Evolutionary conservation across 2,888 invertebrate genomes (phyloP), one percentile per base, ranked within the genome.

Genomic region (Eupithecia exiguata): DNA sequence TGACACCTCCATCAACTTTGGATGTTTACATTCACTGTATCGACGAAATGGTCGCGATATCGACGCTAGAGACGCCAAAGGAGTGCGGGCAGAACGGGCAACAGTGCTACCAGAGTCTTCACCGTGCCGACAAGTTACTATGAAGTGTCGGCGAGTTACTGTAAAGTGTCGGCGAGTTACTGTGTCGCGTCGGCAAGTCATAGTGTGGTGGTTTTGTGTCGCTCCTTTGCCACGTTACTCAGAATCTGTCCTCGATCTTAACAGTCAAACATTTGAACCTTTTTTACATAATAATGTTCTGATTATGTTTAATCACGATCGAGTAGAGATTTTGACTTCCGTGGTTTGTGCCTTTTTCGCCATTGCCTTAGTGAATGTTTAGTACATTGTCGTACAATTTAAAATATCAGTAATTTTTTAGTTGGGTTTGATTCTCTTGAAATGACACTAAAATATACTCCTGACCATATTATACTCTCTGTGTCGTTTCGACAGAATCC

Each of bases 401-500:
- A 35, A 18, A 65, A 40, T 74, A 71, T 68, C 68, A 53, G 43
- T 70, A 61, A 40, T 46, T 6, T 18, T 38, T 46, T 66, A 49
- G 65, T 69, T n/a, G 30, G 12, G n/a, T 68, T 72, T 71, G 82
- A 83, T 80, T 82, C 80, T 79, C 80, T 82, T 81, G 76, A 77
- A 80, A 71, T 72, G 79, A 79, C 78, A 75, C 80, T 73, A 62
- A 67, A 70, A 71, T 79, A 79, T 79, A 78, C 79, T 76, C 80
- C 77, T 76, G 81, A 82, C 80, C 81, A 82, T 82, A 78, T 46
- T 61, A 62, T 72, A 72, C 83, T 82, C 72, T 72, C 76, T 67
- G 81, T 78, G 77, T 81, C 80, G 66, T 76, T 79, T 79, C 74
- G 80, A 82, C 74, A 79, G 81, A 83, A 79, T 83, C 80, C 71